phyloP scores from a whole-genome alignment of 2,113 vertebrate species.

The Cephalopholis sonnerati region DNA sequence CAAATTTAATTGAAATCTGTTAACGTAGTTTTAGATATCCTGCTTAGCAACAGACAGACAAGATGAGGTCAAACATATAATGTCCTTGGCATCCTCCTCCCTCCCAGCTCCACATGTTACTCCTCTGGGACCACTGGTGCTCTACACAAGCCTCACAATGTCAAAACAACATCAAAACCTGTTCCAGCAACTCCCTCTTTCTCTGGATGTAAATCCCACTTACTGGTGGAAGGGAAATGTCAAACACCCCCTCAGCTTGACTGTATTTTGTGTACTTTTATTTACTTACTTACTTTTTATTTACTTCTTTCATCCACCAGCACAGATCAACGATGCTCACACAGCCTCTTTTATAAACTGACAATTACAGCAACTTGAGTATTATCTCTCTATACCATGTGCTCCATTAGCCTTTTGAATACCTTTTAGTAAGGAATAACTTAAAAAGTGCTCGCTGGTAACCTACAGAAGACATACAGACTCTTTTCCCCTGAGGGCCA shows the following conservation, averaged over 20 bases:
- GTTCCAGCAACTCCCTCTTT: neutral
- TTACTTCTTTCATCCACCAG: neutral
- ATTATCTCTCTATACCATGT: conserved; percentile 31
- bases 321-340: neutral
- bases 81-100: neutral
- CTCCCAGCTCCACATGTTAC: neutral
- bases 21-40: neutral
- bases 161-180: conserved; percentile 19
- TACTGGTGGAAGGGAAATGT: conserved; percentile 7
- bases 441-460: conserved; percentile 9
- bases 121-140: neutral
- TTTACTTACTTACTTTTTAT: too few relatives aligned
- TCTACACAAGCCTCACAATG: conserved; percentile 21
- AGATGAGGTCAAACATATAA: neutral
- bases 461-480: conserved; percentile 14
- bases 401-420: conserved; percentile 36
- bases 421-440: conserved; percentile 6
- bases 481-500: conserved; percentile 13
- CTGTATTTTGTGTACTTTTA: conserved; percentile 3
- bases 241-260: conserved; percentile 2
- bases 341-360: conserved; percentile 2
- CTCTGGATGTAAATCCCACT: conserved; percentile 32
- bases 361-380: conserved; percentile 7
- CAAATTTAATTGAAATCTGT: neutral
- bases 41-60: neutral